Evolutionary conservation across 2,113 vertebrate genomes (phyloP).

Genomic region (Hyaena hyaena): DNA sequence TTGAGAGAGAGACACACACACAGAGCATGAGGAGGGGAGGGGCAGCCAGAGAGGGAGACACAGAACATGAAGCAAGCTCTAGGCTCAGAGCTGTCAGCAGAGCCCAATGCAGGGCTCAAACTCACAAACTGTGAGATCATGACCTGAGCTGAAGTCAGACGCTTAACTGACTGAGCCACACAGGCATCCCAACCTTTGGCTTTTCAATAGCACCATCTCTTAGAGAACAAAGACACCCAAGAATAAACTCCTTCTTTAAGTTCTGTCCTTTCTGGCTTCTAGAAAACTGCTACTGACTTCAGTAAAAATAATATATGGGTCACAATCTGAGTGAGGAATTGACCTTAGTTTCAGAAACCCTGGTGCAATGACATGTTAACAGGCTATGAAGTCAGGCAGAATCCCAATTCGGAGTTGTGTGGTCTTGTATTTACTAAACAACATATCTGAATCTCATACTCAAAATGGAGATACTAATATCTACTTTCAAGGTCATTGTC

Average conservation of each 20-base stretch:
- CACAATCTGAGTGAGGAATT: not conserved
- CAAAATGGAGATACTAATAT: constrained; percentile 15
- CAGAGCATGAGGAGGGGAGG: too few relatives aligned
- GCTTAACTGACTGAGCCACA: too few relatives aligned
- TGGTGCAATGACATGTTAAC: not conserved
- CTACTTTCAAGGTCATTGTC: not conserved
- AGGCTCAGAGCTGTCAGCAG: too few relatives aligned
- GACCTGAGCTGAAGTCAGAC: too few relatives aligned
- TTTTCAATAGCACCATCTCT: not conserved
- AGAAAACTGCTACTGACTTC: not conserved
- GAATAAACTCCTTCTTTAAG: not conserved
- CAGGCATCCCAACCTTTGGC: not conserved
- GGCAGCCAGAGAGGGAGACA: too few relatives aligned
- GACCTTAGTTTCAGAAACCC: not conserved
- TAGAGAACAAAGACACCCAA: not conserved
- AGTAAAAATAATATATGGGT: not conserved
- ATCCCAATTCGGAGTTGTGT: not conserved
- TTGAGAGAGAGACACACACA: too few relatives aligned
- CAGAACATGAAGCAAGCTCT: too few relatives aligned
- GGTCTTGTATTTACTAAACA: not conserved
- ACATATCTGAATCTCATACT: not conserved
- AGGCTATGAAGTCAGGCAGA: not conserved
- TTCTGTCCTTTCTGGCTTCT: not conserved
- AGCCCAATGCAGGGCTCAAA: too few relatives aligned
- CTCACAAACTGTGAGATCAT: too few relatives aligned